Base-by-base conservation (phyloP, 2,113 vertebrate genomes). In the Ochotona curzoniae region DNA sequence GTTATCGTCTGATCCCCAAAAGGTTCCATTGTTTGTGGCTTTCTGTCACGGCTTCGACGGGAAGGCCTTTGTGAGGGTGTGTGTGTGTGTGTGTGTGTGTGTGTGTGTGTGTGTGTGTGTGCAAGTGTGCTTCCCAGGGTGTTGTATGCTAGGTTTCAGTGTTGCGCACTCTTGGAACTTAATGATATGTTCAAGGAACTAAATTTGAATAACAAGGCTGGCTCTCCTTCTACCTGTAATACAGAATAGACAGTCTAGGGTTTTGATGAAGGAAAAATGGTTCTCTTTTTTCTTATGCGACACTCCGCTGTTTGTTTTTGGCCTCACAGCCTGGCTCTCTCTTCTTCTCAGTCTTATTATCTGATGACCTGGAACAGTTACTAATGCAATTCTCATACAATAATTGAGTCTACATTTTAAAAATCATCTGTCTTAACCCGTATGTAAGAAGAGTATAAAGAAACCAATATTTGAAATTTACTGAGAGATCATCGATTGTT, bases 381-480 rank as follows among this genome's bases (percentile, higher is more conserved):
- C 75, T 74, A 90, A 47, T 71, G 30, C 11, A 80, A 69, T 44
- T 85, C 49, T 12, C 73, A 66, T 30, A 51, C 26, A 93, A 35
- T 86, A 93, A 28, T 21, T 67, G 12, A 12, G 93, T 93, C 93
- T 93, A 78, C 30, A 95, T 66, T 93, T 83, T 89, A 74, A 44
- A 76, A 93, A 80, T 91, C 32, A 74, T 10, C 38, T 91, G 73
- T 75, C 57, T 51, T 69, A 96, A 96, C 84, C 12, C 91, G 61
- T 64, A 94, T 7, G 28, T 63, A 96, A 93, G 71, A 15, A 7
- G n/a, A 64, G 25, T 38, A 71, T 4, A 44, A 87, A 64, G 87
- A 97, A 97, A 93, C 20, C 30, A 13, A 90, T 57, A 87, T 44
- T 94, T 97, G 95, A 64, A 86, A 90, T 89, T 97, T 95, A 92